Base-by-base conservation (phyloP, 2,113 vertebrate species). In the Uropsilus gracilis region DNA sequence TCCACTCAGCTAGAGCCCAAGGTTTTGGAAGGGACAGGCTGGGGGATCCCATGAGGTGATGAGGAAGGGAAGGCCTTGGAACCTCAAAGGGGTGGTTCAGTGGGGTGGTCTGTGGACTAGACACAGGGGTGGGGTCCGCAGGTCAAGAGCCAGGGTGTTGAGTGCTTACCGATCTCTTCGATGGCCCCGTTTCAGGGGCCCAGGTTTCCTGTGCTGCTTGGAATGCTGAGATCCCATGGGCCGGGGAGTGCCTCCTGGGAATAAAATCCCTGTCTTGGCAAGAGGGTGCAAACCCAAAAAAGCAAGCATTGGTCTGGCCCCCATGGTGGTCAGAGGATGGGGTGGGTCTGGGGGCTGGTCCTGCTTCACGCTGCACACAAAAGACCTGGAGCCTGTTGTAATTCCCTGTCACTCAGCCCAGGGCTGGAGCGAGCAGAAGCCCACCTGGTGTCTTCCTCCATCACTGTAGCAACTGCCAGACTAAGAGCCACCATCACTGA, bases 211-310 rank as follows among this genome's bases (percentile, higher is more conserved):
- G 87, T 86, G 92, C 53, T 95, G 97, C 93, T 97, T 97, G 94
- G 97, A 97, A 86, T 96, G 97, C 81, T 80, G 97, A 93, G 97
- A 96, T 96, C 97, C 97, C 97, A 97, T 97, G 91, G 91, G 95
- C 94, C 32, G 0, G 73, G 81, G 93, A 82, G 44, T 94, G 87
- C 63, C 87, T 97, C 97, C 97, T 97, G 97, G 94, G 97, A 90
- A 97, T 90, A 94, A 97, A 97, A 97, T 81, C 92, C 85, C 90
- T 94, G 95, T 97, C 94, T 97, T 5, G 87, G 93, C 90, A 95
- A 96, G 96, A 93, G 66, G 57, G 53, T 75, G 76, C 80, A 92
- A 90, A 82, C 76, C 76, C 96, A 86, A 8, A 53, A 86, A 59
- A 50, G 76, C 73, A 81, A n/a, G 34, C 30, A 89, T 61, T 94